Base-by-base conservation (phyloP, 2,888 invertebrate species). In the Malthinus flaveolus region DNA sequence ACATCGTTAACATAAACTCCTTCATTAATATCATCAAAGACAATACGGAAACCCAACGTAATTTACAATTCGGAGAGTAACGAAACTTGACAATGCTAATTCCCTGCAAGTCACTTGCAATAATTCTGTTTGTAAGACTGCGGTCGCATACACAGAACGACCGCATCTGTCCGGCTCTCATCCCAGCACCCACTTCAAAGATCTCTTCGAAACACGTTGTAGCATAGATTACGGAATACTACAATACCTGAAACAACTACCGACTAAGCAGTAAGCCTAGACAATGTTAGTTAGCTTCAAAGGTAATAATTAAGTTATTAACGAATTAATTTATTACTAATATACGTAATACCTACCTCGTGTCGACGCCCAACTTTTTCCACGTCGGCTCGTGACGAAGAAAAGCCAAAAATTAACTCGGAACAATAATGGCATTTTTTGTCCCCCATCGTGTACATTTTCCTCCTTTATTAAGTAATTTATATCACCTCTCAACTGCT, bases 91-190 rank as follows among this genome's bases (percentile, higher is more conserved):
- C 74, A 74, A 73, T 72, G 67, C 68, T 70, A 71, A 64, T 61
- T 66, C 64, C 54, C 62, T 65, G 70, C 74, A 72, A 75, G 74
- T 75, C 73, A 74, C 70, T 72, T 70, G 75, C 73, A 74, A 74
- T 74, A 77, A 77, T 76, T 76, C 75, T 69, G 75, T 75, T 76
- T 76, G 76, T 75, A 74, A 74, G 74, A 74, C 69, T 70, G 70
- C 53, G 58, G 57, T 58, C 50, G 61, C 51, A 55, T 55, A 55
- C 61, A 61, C 65, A 68, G 66, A 68, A 69, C 70, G 72, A 71
- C 73, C 73, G 66, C 72, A 72, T 65, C 71, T 73, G 73, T 73
- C 74, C 73, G 66, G 72, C 66, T 71, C 71, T 73, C 72, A 75
- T 73, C 72, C 71, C 54, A 45, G 56, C 50, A 56, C 56, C 60